Percentiles rank a stretch among this genome's conserved stretches.
Conservation (phyloP, 2,888 invertebrate genomes). For the Caenorhabditis sp. region DNA sequence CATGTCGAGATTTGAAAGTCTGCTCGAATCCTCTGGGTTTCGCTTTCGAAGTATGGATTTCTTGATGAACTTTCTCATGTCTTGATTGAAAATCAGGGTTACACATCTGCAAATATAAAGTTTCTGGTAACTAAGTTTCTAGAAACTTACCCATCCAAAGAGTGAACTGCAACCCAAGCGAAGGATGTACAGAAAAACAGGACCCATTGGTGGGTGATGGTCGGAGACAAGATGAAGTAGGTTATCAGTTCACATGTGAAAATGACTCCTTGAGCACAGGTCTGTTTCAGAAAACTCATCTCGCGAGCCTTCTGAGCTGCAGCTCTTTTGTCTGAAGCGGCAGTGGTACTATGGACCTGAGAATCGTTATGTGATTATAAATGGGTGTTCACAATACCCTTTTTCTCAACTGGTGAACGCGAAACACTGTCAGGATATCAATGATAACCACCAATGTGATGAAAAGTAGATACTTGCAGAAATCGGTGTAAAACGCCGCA, state of each 20-base stretch:
- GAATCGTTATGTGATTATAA: not conserved
- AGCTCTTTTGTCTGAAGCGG: conserved; percentile 2
- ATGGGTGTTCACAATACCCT: not conserved
- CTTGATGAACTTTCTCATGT: conserved; percentile 12
- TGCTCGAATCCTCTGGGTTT: not conserved
- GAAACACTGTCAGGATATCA: conserved; percentile 49
- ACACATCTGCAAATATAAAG: conserved; percentile 10
- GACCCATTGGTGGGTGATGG: conserved; percentile 35
- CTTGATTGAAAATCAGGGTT: conserved; percentile 25
- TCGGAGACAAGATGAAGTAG: conserved; percentile 59
- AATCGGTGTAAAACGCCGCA: conserved; percentile 62
- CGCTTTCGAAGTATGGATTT: not conserved
- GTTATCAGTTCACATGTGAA: conserved; percentile 68
- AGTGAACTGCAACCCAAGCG: conserved; percentile 65
- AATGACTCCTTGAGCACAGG: conserved; percentile 60
- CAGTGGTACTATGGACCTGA: conserved; percentile 12
- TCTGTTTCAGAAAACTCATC: conserved; percentile 50
- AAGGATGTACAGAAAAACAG: conserved; percentile 61
- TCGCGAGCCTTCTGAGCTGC: conserved; percentile 14
- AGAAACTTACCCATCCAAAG: conserved; percentile 56
- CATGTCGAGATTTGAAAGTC: not conserved
- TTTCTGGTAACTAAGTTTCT: no score
- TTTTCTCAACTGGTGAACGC: conserved; percentile 37
- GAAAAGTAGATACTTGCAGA: conserved; percentile 52
- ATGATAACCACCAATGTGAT: conserved; percentile 47